Conservation (phyloP, 2,797 vertebrate species). For the Uromys caudimaculatus region DNA sequence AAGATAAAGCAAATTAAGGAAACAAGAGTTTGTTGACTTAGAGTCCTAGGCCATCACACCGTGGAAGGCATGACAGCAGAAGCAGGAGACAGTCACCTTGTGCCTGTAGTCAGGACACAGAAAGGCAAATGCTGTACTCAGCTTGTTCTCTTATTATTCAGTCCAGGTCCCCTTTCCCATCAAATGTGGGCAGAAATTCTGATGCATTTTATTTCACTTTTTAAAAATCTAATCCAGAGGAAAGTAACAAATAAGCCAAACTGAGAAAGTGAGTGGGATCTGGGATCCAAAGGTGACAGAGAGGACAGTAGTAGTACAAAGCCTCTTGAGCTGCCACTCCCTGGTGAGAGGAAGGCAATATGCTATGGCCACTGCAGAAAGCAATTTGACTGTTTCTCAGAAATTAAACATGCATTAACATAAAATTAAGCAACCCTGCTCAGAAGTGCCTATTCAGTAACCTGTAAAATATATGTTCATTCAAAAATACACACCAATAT, state of each 20-base stretch:
- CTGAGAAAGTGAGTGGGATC: neutral
- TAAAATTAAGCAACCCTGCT: neutral
- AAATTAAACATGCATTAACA: constrained; percentile 18
- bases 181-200: neutral
- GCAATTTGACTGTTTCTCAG: neutral
- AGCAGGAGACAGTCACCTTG: neutral
- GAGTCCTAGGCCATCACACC: neutral
- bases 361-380: neutral
- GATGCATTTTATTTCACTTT: neutral
- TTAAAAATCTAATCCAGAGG: neutral
- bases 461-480: constrained; percentile 21
- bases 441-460: constrained; percentile 1
- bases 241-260: neutral
- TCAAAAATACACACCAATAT: constrained; percentile 22
- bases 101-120: neutral
- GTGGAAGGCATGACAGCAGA: neutral
- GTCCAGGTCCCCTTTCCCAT: neutral
- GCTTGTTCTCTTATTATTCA: neutral
- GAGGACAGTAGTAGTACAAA: constrained; percentile 14
- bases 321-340: neutral
- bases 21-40: neutral
- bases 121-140: neutral
- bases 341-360: neutral
- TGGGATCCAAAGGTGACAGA: neutral
- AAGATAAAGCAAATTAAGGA: neutral